A percentile compares a stretch with the other conserved stretches of the same genome.
These are phyloP conservation scores for Phallusia fumigata DNA, from an alignment of 23 tunicate genomes.

Conservation along the genomic window DNA sequence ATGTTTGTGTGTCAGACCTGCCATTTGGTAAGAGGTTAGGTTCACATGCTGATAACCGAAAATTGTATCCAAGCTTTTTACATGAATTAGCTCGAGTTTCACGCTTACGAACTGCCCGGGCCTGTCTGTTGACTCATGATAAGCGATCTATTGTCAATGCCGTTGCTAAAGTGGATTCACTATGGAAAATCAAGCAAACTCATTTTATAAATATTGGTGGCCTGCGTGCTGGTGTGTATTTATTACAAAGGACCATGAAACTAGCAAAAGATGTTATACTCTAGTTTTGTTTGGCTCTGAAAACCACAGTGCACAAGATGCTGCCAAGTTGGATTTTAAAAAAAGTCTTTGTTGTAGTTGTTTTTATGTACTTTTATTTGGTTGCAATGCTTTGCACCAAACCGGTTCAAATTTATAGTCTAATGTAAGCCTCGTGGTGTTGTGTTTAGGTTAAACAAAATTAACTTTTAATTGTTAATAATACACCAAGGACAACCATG, in stretches of 20 bases:
- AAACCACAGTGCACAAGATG: too few relatives aligned
- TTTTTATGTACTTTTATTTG: too few relatives aligned
- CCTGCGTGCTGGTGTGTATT: conserved; percentile 69
- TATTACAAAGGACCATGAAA: conserved; percentile 39
- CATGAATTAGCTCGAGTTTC: conserved; percentile 72
- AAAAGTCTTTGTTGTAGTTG: too few relatives aligned
- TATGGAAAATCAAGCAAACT: conserved; percentile 53
- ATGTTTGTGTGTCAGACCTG: conserved; percentile 82
- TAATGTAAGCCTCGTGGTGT: too few relatives aligned
- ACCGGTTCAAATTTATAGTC: too few relatives aligned
- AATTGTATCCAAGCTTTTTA: conserved; percentile 61
- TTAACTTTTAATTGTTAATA: too few relatives aligned
- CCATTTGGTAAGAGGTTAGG: conserved; percentile 97
- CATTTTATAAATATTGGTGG: conserved; percentile 71
- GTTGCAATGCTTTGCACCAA: too few relatives aligned
- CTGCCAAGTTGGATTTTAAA: too few relatives aligned
- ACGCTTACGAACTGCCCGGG: conserved; percentile 36
- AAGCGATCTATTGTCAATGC: conserved; percentile 53
- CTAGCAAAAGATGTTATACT: not conserved
- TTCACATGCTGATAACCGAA: conserved; percentile 65
- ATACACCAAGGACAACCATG: too few relatives aligned
- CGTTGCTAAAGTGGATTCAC: conserved; percentile 3
- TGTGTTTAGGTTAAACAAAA: too few relatives aligned
- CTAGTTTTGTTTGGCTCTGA: too few relatives aligned
- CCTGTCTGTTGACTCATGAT: conserved; percentile 79